Conservation (phyloP, 2,888 invertebrate species). For the Apocheima hispidaria region DNA sequence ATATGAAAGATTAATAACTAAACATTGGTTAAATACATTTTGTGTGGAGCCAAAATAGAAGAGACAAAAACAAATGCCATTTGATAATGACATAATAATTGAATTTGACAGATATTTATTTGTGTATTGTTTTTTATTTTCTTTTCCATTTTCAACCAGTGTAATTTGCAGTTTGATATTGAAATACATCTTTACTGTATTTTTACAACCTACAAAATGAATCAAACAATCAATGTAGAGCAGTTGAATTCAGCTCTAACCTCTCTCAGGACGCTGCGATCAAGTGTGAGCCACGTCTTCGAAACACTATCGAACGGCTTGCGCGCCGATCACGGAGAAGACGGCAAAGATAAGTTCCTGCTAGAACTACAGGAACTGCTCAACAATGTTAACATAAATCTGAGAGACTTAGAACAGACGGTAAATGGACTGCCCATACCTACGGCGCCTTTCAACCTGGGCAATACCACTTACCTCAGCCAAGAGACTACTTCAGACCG, state of each 20-base stretch:
- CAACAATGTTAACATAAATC: constrained; percentile 92
- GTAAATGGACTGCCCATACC: constrained; percentile 90
- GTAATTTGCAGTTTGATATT: neutral
- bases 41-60: too few relatives aligned
- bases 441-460: constrained; percentile 93
- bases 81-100: too few relatives aligned
- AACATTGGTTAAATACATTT: too few relatives aligned
- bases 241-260: constrained; percentile 91
- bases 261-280: constrained; percentile 91
- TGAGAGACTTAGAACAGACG: constrained; percentile 93
- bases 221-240: constrained; percentile 84
- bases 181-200: neutral
- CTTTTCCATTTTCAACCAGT: too few relatives aligned
- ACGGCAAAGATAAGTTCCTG: constrained; percentile 92
- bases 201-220: constrained; percentile 47
- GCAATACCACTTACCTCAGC: constrained; percentile 94
- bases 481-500: constrained; percentile 97
- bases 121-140: neutral
- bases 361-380: constrained; percentile 93
- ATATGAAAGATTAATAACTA: too few relatives aligned
- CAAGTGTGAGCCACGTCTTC: constrained; percentile 94
- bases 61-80: too few relatives aligned
- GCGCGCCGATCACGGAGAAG: constrained; percentile 92
- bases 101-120: too few relatives aligned
- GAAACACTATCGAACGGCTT: constrained; percentile 94